These are phyloP conservation scores for Coregonus suidteri DNA, from an alignment of 2,797 vertebrate genomes.

Conservation along the genomic window DNA sequence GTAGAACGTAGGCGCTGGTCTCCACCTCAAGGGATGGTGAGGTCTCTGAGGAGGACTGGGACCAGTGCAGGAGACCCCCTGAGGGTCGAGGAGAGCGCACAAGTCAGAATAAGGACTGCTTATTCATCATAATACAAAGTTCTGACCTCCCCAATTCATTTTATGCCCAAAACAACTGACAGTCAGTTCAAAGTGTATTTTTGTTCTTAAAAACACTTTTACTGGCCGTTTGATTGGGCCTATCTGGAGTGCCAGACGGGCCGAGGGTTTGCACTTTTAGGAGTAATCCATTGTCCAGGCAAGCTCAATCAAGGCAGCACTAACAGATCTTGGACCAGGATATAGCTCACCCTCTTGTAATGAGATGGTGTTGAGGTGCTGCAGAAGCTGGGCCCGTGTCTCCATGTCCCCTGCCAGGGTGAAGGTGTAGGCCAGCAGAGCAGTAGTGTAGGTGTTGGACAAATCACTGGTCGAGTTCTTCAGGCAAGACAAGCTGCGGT, in stretches of 20 bases:
- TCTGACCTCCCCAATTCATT: too few species aligned
- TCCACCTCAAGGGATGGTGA: slow-evolving; percentile 79
- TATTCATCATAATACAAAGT: too few species aligned
- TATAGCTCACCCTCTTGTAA: slow-evolving; percentile 60
- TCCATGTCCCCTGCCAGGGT: slow-evolving; percentile 75
- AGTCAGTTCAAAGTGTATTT: too few species aligned
- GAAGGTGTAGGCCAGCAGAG: slow-evolving; percentile 82
- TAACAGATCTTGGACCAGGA: too few species aligned
- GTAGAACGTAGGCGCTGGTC: slow-evolving; percentile 78
- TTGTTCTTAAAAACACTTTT: too few species aligned
- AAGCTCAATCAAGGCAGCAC: background rate
- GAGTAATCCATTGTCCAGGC: background rate
- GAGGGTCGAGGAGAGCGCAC: slow-evolving; percentile 17
- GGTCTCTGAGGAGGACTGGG: slow-evolving; percentile 38
- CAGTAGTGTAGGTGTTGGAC: slow-evolving; percentile 72
- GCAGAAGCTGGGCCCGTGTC: slow-evolving; percentile 59
- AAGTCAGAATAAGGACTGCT: background rate
- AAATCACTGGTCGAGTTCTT: slow-evolving; percentile 45
- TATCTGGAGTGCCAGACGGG: background rate
- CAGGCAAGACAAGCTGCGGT: slow-evolving; percentile 72
- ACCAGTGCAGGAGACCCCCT: slow-evolving; percentile 69
- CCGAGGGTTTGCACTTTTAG: background rate
- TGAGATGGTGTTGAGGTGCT: slow-evolving; percentile 55
- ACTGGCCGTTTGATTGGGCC: too few species aligned
- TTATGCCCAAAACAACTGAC: too few species aligned